Conservation (phyloP, 2,113 vertebrate genomes). For the Lipotes vexillifer region DNA sequence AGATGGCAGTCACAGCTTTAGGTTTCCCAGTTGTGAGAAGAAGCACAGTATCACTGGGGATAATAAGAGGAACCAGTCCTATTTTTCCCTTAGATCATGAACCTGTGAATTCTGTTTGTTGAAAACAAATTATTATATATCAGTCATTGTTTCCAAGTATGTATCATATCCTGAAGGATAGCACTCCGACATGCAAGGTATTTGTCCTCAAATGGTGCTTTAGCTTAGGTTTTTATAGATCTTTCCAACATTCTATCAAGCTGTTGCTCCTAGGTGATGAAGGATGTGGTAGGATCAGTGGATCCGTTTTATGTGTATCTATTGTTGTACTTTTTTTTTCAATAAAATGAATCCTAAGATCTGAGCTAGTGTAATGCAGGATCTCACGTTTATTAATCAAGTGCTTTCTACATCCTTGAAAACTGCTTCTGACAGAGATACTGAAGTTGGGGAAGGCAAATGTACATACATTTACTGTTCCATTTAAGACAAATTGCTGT, state of each 20-base stretch:
- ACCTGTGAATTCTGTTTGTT: not conserved
- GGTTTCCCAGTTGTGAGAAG: not conserved
- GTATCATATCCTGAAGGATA: not conserved
- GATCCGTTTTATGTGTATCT: not conserved
- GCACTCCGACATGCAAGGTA: accelerated
- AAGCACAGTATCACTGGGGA: not conserved
- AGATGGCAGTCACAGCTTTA: not conserved
- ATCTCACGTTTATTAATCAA: not conserved
- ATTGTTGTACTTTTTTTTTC: not conserved
- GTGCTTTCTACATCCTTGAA: not conserved
- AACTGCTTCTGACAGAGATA: not conserved
- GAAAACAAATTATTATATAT: not conserved
- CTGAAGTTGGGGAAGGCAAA: not conserved
- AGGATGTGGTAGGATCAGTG: not conserved
- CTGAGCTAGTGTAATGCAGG: not conserved
- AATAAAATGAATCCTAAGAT: not conserved
- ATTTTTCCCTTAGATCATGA: not conserved
- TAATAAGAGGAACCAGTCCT: not conserved
- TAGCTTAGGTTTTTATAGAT: not conserved
- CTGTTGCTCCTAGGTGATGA: not conserved
- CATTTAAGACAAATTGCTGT: not conserved
- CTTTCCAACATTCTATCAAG: not conserved
- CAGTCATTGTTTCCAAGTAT: not conserved
- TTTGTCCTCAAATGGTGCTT: not conserved
- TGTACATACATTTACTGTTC: not conserved